Evolutionary conservation across 2,797 vertebrate genomes (phyloP).

Genomic region (Triplophysa yarkandensis): DNA sequence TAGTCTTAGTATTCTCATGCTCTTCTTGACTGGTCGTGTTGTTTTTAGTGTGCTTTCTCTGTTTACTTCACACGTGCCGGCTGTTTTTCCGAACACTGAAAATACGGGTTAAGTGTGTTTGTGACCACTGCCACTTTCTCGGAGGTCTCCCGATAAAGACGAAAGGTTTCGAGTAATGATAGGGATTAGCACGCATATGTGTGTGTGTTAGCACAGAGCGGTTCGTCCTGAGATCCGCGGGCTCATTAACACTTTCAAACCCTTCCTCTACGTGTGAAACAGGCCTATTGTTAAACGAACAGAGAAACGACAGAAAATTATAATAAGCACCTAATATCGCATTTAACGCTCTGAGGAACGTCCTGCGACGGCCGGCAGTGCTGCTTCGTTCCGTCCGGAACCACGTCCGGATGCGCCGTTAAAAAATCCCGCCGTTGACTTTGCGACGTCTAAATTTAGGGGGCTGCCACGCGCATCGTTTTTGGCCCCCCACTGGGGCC

Average conservation of each 20-base stretch:
- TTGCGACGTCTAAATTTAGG: constrained; percentile 76
- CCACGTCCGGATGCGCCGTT: not conserved
- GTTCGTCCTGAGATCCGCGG: constrained; percentile 27
- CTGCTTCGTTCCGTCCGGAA: not conserved
- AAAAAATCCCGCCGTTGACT: constrained; percentile 44
- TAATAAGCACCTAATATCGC: constrained; percentile 47
- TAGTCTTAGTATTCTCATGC: not conserved
- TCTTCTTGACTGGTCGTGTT: constrained; percentile 18
- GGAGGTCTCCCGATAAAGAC: constrained; percentile 21
- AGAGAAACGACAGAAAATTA: constrained; percentile 42
- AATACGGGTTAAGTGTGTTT: constrained; percentile 43
- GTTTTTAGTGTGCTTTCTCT: constrained; percentile 43
- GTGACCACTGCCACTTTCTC: constrained; percentile 36
- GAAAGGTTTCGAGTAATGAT: constrained; percentile 32
- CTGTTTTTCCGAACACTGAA: constrained; percentile 35
- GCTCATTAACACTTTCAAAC: constrained; percentile 51
- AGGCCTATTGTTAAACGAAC: constrained; percentile 54
- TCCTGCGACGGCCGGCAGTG: too few species aligned
- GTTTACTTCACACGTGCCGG: constrained; percentile 46
- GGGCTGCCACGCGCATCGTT: constrained; percentile 64
- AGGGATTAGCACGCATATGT: constrained; percentile 28
- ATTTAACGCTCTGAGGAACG: constrained; percentile 17
- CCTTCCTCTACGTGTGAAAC: constrained; percentile 53
- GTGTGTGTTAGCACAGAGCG: constrained; percentile 22
- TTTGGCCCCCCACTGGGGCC: constrained; percentile 76